These are phyloP conservation scores for Ectemnius lituratus DNA, from an alignment of 2,888 invertebrate species.

Conservation along the genomic window DNA sequence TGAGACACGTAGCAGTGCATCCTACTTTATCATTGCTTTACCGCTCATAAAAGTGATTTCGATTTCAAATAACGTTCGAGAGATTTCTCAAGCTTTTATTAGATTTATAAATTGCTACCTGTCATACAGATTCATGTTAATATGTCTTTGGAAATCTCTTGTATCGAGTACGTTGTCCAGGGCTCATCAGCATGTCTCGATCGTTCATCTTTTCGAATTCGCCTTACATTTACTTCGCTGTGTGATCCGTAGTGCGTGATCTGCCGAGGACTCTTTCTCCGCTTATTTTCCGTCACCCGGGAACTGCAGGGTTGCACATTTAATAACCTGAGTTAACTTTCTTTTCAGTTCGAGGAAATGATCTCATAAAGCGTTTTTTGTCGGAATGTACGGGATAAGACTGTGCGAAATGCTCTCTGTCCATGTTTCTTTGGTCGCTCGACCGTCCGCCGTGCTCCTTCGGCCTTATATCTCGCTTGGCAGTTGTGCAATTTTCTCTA, in stretches of 20 bases:
- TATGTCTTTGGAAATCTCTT: too few species aligned
- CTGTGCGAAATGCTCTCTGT: constrained; percentile 63
- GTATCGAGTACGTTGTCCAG: too few species aligned
- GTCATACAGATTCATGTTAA: too few species aligned
- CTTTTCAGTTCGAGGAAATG: constrained; percentile 20
- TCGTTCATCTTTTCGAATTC: neutral
- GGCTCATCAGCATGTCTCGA: neutral
- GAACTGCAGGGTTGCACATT: constrained; percentile 42
- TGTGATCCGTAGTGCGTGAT: constrained; percentile 30
- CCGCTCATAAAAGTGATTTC: too few species aligned
- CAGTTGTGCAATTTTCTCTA: constrained; percentile 45
- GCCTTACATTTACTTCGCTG: neutral
- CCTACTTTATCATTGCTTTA: too few species aligned
- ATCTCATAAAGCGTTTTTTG: constrained; percentile 10
- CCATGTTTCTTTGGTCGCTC: constrained; percentile 75
- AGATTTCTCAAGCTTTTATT: too few species aligned
- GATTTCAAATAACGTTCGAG: too few species aligned
- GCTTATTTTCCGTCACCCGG: constrained; percentile 41
- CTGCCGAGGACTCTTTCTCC: constrained; percentile 30
- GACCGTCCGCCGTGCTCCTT: constrained; percentile 65
- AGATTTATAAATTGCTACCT: too few species aligned
- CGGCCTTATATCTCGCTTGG: constrained; percentile 64
- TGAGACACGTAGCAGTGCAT: too few species aligned
- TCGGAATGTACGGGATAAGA: constrained; percentile 7
- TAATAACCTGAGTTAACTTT: constrained; percentile 4